These are phyloP conservation scores for Macrotus californicus DNA, from an alignment of 2,113 vertebrate species.

Conservation along the genomic window DNA sequence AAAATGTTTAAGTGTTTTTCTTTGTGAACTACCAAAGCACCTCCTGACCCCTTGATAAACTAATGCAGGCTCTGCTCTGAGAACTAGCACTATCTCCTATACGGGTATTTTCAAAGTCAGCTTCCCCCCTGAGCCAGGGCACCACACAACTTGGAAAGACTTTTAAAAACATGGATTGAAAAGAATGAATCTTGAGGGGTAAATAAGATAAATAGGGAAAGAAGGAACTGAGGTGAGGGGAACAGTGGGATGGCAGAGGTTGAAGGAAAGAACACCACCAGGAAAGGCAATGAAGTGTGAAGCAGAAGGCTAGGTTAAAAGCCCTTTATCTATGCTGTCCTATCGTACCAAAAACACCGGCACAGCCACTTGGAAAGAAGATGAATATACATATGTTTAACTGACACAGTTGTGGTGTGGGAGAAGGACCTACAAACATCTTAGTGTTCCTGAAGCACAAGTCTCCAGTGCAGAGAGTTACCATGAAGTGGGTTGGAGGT, in stretches of 20 bases:
- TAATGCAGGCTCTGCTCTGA: neutral
- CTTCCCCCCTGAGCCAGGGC: too few species aligned
- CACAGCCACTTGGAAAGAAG: neutral
- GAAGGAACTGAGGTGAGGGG: neutral
- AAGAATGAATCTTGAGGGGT: neutral
- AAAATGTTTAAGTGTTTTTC: neutral
- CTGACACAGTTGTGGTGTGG: neutral
- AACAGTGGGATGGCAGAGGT: too few species aligned
- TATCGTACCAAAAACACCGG: neutral
- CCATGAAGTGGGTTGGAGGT: neutral
- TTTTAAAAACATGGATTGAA: neutral
- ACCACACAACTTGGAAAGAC: neutral
- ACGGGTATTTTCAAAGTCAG: neutral
- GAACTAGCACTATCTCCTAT: neutral
- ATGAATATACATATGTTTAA: neutral
- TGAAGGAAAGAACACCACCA: neutral
- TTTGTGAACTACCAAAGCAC: neutral
- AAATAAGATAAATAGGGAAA: neutral
- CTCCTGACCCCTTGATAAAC: neutral
- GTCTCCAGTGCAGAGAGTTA: neutral
- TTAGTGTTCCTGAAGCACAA: neutral
- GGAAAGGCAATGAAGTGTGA: neutral
- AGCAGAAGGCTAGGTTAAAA: neutral
- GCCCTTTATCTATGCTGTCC: neutral
- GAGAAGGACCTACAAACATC: neutral